Evolutionary conservation across 2,888 invertebrate species (phyloP).

Genomic region (Hydropsyche betteni): DNA sequence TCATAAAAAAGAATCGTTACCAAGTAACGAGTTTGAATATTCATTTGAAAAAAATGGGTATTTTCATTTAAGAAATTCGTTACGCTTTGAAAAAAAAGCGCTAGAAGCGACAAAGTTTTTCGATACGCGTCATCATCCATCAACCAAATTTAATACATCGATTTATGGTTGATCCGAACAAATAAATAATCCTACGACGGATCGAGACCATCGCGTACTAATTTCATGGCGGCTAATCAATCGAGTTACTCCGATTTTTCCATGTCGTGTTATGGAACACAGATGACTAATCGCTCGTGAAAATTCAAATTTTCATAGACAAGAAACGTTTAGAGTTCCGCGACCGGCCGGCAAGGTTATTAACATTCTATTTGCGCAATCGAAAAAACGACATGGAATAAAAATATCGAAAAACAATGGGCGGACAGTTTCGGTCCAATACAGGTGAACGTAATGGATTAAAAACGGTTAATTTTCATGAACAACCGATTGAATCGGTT

Average conservation of each 20-base stretch:
- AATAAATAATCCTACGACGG: neutral
- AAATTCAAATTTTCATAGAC: slow-evolving; percentile 24
- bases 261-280: neutral
- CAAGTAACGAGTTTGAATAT: neutral
- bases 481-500: too few species aligned
- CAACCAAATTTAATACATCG: neutral
- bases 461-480: slow-evolving; percentile 17
- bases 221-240: too few species aligned
- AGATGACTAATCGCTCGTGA: slow-evolving; percentile 20
- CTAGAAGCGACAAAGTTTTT: neutral
- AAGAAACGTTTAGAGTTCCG: slow-evolving; percentile 22
- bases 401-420: slow-evolving; percentile 26
- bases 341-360: slow-evolving; percentile 29
- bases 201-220: too few species aligned
- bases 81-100: neutral
- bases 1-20: too few species aligned
- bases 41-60: neutral
- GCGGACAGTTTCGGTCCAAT: slow-evolving; percentile 31
- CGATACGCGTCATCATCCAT: neutral
- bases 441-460: slow-evolving; percentile 31
- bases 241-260: neutral
- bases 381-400: slow-evolving; percentile 3
- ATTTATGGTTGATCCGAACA: neutral
- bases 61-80: neutral
- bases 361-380: slow-evolving; percentile 28